These are phyloP conservation scores for Vesta saturnalis DNA, from an alignment of 2,888 invertebrate genomes.

Conservation along the genomic window DNA sequence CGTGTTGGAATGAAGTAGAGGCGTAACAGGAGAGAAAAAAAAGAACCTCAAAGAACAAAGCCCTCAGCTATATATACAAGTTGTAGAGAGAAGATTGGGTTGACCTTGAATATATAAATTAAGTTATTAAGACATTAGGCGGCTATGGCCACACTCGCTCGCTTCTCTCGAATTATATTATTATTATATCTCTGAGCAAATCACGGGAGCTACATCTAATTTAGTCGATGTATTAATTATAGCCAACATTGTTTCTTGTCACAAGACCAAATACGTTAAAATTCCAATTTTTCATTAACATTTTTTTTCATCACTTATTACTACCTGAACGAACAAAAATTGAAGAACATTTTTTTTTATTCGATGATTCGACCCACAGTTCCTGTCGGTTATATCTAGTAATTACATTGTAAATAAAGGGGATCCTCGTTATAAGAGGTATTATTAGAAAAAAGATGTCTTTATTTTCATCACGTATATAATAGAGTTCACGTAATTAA, in stretches of 20 bases:
- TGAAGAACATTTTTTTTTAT: constrained; percentile 25
- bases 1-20: constrained; percentile 31
- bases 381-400: constrained; percentile 19
- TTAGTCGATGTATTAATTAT: constrained; percentile 60
- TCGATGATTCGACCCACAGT: not conserved
- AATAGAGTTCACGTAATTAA: not conserved
- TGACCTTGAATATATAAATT: constrained; percentile 62
- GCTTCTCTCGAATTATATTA: constrained; percentile 58
- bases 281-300: constrained; percentile 14
- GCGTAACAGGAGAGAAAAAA: constrained; percentile 40
- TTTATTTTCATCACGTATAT: constrained; percentile 1
- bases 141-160: constrained; percentile 58
- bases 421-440: constrained; percentile 14
- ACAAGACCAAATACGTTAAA: constrained; percentile 24
- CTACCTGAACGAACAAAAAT: constrained; percentile 17
- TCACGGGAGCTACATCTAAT: constrained; percentile 60
- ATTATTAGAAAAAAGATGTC: constrained; percentile 2
- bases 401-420: constrained; percentile 20
- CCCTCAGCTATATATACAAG: constrained; percentile 42
- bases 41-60: constrained; percentile 39
- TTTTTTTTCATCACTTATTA: too few relatives aligned
- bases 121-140: constrained; percentile 64
- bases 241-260: constrained; percentile 48
- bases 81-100: constrained; percentile 45
- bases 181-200: constrained; percentile 60